Conservation (phyloP, 2,113 vertebrate genomes). For the Oncorhynchus keta region DNA sequence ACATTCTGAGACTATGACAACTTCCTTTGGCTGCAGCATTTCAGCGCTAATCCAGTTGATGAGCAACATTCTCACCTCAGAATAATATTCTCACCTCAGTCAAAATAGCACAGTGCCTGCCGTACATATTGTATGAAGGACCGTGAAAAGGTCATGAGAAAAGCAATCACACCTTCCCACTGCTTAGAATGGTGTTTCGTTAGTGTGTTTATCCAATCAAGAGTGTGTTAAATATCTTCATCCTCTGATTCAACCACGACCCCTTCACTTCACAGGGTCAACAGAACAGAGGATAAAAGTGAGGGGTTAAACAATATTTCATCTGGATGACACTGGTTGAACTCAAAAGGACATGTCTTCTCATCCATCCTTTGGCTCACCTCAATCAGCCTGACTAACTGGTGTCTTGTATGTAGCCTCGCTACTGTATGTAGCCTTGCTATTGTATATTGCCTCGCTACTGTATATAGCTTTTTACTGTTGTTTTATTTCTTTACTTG, state of each 20-base stretch:
- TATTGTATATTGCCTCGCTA: too few relatives aligned
- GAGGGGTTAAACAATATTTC: not conserved
- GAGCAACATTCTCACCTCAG: constrained; percentile 2
- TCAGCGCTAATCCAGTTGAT: constrained; percentile 4
- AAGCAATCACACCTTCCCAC: not conserved
- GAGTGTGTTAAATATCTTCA: not conserved
- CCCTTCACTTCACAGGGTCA: not conserved
- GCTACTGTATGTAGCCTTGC: too few relatives aligned
- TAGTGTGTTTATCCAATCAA: not conserved
- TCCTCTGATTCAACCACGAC: not conserved
- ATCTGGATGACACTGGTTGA: not conserved
- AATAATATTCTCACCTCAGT: constrained; percentile 9
- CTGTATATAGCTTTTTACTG: too few relatives aligned
- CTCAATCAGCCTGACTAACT: too few relatives aligned
- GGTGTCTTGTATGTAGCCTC: too few relatives aligned
- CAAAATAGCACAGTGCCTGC: not conserved
- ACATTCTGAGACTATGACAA: too few relatives aligned
- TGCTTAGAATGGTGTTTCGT: not conserved
- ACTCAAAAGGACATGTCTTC: not conserved
- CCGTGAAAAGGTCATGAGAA: not conserved
- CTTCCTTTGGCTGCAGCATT: not conserved
- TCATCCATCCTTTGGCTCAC: not conserved
- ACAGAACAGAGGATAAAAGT: not conserved
- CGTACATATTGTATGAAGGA: not conserved
- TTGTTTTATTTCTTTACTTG: too few relatives aligned